Evolutionary conservation across 2,797 vertebrate species (phyloP).

Genomic region (Falco berigora): DNA sequence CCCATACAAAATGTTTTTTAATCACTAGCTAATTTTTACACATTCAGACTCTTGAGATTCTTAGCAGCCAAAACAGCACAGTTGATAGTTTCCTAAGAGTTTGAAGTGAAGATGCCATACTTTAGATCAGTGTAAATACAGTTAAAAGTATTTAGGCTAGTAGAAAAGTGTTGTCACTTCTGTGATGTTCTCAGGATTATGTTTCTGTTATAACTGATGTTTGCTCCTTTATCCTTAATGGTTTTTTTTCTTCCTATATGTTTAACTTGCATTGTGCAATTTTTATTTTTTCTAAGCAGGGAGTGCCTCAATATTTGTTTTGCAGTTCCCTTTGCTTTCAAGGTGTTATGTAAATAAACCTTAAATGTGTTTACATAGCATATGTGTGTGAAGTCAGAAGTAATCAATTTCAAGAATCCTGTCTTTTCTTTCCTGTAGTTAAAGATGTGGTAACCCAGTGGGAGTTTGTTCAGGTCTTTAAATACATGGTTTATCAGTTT

Average conservation of each 20-base stretch:
- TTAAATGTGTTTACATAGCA: background rate
- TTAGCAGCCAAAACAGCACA: background rate
- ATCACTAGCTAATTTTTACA: background rate
- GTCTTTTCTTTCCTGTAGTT: background rate
- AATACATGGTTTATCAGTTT: background rate
- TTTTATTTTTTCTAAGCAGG: background rate
- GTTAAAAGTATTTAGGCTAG: background rate
- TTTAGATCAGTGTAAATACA: background rate
- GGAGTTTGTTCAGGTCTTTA: background rate
- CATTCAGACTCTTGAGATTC: background rate
- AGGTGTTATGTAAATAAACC: background rate
- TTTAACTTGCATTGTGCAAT: background rate
- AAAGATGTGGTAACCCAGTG: background rate
- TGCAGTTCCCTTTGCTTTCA: background rate
- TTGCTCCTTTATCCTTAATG: background rate
- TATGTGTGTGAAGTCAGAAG: background rate
- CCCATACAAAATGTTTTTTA: accelerated
- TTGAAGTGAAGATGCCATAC: background rate
- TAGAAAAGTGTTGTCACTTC: background rate
- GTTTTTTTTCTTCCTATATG: background rate
- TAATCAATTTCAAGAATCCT: background rate
- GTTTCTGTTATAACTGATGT: background rate
- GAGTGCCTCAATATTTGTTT: background rate
- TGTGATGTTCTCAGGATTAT: background rate
- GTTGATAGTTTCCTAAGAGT: background rate